These are phyloP conservation scores for Phaonia tiefii DNA, from an alignment of 2,888 invertebrate species.

Conservation along the genomic window DNA sequence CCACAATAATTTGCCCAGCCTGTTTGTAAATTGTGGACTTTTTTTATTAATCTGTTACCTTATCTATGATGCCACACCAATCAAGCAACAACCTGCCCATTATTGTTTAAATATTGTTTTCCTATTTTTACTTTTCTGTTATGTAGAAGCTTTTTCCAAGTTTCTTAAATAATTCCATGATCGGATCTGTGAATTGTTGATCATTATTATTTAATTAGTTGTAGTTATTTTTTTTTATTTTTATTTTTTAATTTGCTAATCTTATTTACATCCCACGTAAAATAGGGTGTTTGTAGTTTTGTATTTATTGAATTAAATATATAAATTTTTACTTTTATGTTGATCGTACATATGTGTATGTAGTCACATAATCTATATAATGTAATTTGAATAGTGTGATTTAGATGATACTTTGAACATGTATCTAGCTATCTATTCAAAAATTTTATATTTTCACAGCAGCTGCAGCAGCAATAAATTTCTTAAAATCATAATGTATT, in stretches of 20 bases:
- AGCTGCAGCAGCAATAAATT: too few species aligned
- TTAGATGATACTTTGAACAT: too few species aligned
- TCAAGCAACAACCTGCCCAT: neutral
- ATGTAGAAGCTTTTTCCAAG: too few species aligned
- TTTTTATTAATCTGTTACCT: neutral
- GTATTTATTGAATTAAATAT: too few species aligned
- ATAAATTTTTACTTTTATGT: too few species aligned
- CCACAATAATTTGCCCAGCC: slow-evolving; percentile 39
- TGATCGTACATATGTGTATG: too few species aligned
- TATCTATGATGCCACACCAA: neutral
- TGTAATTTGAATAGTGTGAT: too few species aligned
- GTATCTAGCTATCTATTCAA: neutral
- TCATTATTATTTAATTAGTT: neutral
- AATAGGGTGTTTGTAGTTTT: too few species aligned
- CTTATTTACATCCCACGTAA: too few species aligned
- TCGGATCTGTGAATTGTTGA: slow-evolving; percentile 14
- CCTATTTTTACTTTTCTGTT: neutral
- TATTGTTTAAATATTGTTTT: slow-evolving; percentile 15
- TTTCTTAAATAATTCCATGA: too few species aligned
- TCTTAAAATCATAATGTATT: too few species aligned
- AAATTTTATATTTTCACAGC: neutral
- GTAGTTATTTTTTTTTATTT: neutral
- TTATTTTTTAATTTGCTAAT: neutral
- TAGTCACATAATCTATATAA: too few species aligned
- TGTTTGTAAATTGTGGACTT: slow-evolving; percentile 33